These are phyloP conservation scores for Coregonus clupeaformis DNA, from an alignment of 2,113 vertebrate species.

Conservation along the genomic window DNA sequence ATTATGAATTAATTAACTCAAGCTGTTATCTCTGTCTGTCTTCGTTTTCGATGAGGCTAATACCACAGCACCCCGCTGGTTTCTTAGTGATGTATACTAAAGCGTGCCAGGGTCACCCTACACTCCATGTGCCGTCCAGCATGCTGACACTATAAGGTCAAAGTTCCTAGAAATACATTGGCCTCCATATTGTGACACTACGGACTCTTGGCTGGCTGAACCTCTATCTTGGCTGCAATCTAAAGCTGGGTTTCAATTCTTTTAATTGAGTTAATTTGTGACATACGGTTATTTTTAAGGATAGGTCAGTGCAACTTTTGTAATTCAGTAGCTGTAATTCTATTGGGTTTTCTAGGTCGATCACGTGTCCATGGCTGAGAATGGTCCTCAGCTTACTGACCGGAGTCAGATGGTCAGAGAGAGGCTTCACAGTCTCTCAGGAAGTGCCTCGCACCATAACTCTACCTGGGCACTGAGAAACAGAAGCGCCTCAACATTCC, in stretches of 20 bases:
- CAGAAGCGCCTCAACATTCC: slow-evolving; percentile 49
- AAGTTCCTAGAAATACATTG: no score
- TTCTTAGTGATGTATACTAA: no score
- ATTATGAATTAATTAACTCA: slow-evolving; percentile 70
- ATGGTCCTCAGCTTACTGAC: slow-evolving; percentile 64
- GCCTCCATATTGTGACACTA: no score
- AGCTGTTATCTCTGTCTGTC: slow-evolving; percentile 15
- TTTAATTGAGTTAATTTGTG: neutral
- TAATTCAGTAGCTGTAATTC: slow-evolving; percentile 13
- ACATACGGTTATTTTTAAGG: neutral
- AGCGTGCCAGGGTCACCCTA: neutral
- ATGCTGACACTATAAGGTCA: no score
- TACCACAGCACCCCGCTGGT: no score
- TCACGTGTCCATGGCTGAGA: slow-evolving; percentile 61
- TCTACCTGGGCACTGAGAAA: slow-evolving; percentile 50
- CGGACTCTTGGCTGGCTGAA: neutral
- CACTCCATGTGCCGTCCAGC: no score
- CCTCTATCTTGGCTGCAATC: neutral
- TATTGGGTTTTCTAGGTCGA: slow-evolving; percentile 68
- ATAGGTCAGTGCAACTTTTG: neutral
- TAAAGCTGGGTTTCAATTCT: neutral
- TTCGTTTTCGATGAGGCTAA: no score
- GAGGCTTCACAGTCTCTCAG: slow-evolving; percentile 71
- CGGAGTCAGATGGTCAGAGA: slow-evolving; percentile 81
- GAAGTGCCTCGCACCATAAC: slow-evolving; percentile 11